These are phyloP conservation scores for Neelides folsomi DNA, from an alignment of 2,888 invertebrate genomes.

Conservation along the genomic window DNA sequence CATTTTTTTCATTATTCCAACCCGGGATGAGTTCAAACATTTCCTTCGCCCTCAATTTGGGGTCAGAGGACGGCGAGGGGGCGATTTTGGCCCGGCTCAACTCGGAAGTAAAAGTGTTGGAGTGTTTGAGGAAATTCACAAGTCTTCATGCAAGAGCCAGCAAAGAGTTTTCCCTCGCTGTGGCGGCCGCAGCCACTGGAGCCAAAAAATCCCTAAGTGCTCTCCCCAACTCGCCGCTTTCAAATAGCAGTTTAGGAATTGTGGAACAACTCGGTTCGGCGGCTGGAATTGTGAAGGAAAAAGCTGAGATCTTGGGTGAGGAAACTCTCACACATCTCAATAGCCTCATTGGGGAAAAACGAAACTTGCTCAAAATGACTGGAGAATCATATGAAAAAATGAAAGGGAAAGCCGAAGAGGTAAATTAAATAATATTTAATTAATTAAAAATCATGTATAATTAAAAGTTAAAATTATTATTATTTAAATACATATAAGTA, in stretches of 20 bases:
- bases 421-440: constrained; percentile 9
- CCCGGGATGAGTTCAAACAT: constrained; percentile 31
- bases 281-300: constrained; percentile 64
- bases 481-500: too few relatives aligned
- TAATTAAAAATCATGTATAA: too few relatives aligned
- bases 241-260: constrained; percentile 43
- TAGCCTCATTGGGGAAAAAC: constrained; percentile 69
- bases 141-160: constrained; percentile 79
- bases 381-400: constrained; percentile 79
- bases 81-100: constrained; percentile 80
- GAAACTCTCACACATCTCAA: constrained; percentile 68
- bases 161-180: constrained; percentile 73
- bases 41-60: constrained; percentile 69
- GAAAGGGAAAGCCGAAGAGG: constrained; percentile 31
- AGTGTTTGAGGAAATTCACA: constrained; percentile 77
- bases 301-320: constrained; percentile 71
- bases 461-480: too few relatives aligned
- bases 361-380: constrained; percentile 70
- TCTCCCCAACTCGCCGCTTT: constrained; percentile 49
- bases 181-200: constrained; percentile 65
- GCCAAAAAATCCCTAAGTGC: constrained; percentile 66
- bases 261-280: constrained; percentile 80
- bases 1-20: neutral
- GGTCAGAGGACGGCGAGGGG: constrained; percentile 80
- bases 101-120: constrained; percentile 79